Conservation (phyloP, 2,113 vertebrate genomes). For the Periophthalmus modestus region DNA sequence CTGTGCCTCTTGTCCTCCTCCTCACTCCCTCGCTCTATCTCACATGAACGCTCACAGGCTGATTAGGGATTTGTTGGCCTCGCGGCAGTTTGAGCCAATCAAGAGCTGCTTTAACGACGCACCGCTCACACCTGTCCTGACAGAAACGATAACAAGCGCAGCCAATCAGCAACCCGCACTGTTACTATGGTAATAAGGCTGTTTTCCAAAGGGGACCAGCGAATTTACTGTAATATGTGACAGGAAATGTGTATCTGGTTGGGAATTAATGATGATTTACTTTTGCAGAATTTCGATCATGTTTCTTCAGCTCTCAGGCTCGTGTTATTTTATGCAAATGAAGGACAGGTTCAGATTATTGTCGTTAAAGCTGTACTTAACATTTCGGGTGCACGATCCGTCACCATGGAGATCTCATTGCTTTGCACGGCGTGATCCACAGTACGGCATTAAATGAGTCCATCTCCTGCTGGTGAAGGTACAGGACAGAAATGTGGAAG, state of each 20-base stretch:
- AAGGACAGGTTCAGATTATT: not conserved
- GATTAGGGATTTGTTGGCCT: constrained; percentile 69
- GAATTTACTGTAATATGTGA: not conserved
- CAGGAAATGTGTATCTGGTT: not conserved
- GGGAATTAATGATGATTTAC: not conserved
- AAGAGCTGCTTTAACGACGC: constrained; percentile 59
- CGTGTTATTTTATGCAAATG: not conserved
- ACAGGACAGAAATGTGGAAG: too few relatives aligned
- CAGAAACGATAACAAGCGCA: constrained; percentile 66
- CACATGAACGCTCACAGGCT: constrained; percentile 53
- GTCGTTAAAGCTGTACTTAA: not conserved
- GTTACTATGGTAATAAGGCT: constrained; percentile 49
- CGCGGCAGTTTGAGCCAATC: constrained; percentile 68
- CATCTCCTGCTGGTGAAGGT: too few relatives aligned
- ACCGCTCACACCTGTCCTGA: constrained; percentile 68
- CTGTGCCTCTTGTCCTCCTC: constrained; percentile 10
- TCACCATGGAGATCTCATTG: too few relatives aligned
- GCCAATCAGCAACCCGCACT: constrained; percentile 43
- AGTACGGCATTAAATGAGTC: too few relatives aligned
- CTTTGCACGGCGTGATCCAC: too few relatives aligned
- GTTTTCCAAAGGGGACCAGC: constrained; percentile 38
- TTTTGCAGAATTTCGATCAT: not conserved
- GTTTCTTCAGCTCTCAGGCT: not conserved
- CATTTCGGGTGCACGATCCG: not conserved
- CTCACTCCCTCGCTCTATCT: constrained; percentile 27